Conservation (phyloP, 2,888 invertebrate species). For the Drosophila planitibia region DNA sequence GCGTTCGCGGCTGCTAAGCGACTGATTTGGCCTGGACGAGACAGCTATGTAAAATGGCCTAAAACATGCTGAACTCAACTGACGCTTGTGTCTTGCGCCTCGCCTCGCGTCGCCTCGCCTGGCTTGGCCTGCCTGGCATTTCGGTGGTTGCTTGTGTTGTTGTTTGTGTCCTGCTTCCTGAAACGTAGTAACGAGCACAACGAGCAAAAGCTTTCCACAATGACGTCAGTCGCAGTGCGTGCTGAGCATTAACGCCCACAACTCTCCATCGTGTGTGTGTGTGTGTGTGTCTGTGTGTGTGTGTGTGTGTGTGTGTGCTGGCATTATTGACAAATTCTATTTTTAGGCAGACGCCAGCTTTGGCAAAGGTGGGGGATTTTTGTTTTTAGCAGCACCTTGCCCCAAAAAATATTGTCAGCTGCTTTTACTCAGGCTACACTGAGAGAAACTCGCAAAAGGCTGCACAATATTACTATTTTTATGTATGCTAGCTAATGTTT, state of each 20-base stretch:
- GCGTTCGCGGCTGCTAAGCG: slow-evolving; percentile 80
- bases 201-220: slow-evolving; percentile 74
- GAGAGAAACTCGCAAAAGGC: slow-evolving; percentile 31
- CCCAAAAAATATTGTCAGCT: slow-evolving; percentile 42
- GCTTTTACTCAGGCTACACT: slow-evolving; percentile 39
- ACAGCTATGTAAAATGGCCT: slow-evolving; percentile 65
- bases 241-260: slow-evolving; percentile 58
- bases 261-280: slow-evolving; percentile 12
- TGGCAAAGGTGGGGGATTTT: slow-evolving; percentile 63
- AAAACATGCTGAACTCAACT: slow-evolving; percentile 41
- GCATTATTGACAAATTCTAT: slow-evolving; percentile 76
- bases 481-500: neutral
- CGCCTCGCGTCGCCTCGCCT: neutral
- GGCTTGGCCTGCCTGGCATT: slow-evolving; percentile 12
- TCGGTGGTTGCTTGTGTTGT: slow-evolving; percentile 39
- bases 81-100: slow-evolving; percentile 7
- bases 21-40: slow-evolving; percentile 67
- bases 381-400: slow-evolving; percentile 62
- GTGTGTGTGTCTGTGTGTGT: slow-evolving; percentile 29
- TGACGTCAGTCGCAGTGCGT: slow-evolving; percentile 79
- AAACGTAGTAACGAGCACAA: slow-evolving; percentile 71
- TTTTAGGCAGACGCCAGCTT: slow-evolving; percentile 57
- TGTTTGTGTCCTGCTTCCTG: slow-evolving; percentile 68
- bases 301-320: slow-evolving; percentile 41
- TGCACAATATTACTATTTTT: neutral